A percentile compares a stretch with the other conserved stretches of the same genome.
Conservation (phyloP, 2,797 vertebrate species). For the Leptatherina wallacei region DNA sequence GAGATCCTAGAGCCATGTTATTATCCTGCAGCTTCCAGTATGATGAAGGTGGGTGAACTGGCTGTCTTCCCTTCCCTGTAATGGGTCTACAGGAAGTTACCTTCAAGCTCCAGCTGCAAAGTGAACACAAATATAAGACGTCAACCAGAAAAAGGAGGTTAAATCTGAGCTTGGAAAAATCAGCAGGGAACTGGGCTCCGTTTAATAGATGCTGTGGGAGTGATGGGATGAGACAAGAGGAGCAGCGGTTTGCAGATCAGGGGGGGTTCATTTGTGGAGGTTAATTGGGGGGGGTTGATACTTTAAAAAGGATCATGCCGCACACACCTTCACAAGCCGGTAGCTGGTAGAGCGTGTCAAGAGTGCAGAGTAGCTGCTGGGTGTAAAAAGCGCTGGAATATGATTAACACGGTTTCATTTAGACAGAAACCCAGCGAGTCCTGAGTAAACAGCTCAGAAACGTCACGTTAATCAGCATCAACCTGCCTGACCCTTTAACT, state of each 20-base stretch:
- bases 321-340: conserved; percentile 39
- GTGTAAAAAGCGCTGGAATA: conserved; percentile 54
- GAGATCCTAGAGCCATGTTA: conserved; percentile 65
- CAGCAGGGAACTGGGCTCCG: conserved; percentile 45
- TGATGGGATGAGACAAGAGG: conserved; percentile 70
- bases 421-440: conserved; percentile 47
- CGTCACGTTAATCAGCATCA: conserved; percentile 46
- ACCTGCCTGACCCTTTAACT: conserved; percentile 35
- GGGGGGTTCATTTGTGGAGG: conserved; percentile 61
- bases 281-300: conserved; percentile 64
- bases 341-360: conserved; percentile 17
- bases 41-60: conserved; percentile 18
- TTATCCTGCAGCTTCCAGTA: conserved; percentile 46
- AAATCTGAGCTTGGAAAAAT: conserved; percentile 36
- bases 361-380: conserved; percentile 16
- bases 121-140: conserved; percentile 62
- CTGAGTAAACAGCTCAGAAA: conserved; percentile 54
- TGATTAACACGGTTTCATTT: conserved; percentile 63
- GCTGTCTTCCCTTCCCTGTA: conserved; percentile 37
- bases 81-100: conserved; percentile 48
- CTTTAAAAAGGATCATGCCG: conserved; percentile 54
- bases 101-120: conserved; percentile 62
- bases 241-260: conserved; percentile 45
- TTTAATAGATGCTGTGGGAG: conserved; percentile 41
- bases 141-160: conserved; percentile 36